Evolutionary conservation across 64 coral and sea anemone genomes (phyloP).

Genomic region (Dendronephthya gigantea): DNA sequence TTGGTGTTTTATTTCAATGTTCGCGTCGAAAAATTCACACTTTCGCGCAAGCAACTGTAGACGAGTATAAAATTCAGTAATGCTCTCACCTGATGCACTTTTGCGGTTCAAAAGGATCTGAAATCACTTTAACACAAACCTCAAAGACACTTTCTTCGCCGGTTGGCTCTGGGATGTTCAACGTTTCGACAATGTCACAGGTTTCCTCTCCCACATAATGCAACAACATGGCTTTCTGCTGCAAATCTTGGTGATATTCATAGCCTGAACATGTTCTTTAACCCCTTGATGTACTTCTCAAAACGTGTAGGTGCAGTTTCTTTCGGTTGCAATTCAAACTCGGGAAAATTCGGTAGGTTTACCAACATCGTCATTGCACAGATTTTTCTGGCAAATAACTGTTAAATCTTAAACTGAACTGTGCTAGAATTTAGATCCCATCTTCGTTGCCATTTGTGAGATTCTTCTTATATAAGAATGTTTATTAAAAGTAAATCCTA

Average conservation of each 20-base stretch:
- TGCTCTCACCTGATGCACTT: constrained; percentile 42
- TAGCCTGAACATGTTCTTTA: constrained; percentile 39
- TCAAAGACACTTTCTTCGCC: constrained; percentile 11
- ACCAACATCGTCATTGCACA: background rate
- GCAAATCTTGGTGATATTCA: constrained; percentile 28
- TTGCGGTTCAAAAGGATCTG: constrained; percentile 44
- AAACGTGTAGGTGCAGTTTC: constrained; percentile 30
- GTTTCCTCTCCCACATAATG: constrained; percentile 44
- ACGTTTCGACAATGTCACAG: constrained; percentile 33
- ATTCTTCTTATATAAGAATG: no score
- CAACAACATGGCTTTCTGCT: constrained; percentile 42
- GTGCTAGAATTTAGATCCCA: no score
- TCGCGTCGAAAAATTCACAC: constrained; percentile 30
- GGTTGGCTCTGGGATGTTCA: constrained; percentile 28
- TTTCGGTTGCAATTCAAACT: constrained; percentile 26
- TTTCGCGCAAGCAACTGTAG: constrained; percentile 44
- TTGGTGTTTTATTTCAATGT: constrained; percentile 33
- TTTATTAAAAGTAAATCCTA: no score
- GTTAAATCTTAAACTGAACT: no score
- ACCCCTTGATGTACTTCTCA: constrained; percentile 39
- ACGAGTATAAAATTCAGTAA: constrained; percentile 36
- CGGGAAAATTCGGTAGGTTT: constrained; percentile 30
- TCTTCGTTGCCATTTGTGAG: no score
- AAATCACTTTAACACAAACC: constrained; percentile 30
- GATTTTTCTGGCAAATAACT: no score